Evolutionary conservation across 2,797 vertebrate genomes (phyloP).

Genomic region (Natrix natrix): DNA sequence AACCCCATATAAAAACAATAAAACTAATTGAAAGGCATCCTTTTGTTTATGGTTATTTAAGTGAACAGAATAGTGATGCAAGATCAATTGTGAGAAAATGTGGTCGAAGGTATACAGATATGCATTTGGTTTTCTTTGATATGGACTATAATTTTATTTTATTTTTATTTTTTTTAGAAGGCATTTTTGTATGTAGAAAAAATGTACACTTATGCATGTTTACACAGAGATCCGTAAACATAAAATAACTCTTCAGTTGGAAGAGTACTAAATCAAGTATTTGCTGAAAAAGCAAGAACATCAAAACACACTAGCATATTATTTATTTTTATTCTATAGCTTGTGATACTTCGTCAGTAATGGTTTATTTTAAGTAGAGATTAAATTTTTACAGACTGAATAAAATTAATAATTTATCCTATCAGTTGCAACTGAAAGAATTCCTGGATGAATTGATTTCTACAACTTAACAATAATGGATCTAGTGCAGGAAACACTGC

Average conservation of each 20-base stretch:
- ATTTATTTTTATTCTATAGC: constrained; percentile 11
- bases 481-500: neutral
- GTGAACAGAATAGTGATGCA: neutral
- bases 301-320: neutral
- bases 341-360: neutral
- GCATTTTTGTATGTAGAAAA: neutral
- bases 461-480: neutral
- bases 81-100: neutral
- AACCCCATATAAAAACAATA: too few species aligned
- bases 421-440: neutral
- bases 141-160: neutral
- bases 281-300: neutral
- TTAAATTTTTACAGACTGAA: neutral
- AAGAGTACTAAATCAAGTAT: neutral
- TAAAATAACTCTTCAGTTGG: neutral
- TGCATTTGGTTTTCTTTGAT: neutral
- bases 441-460: neutral
- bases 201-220: neutral
- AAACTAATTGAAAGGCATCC: neutral
- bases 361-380: neutral
- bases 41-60: neutral
- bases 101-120: neutral
- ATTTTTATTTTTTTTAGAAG: neutral
- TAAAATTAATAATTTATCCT: neutral
- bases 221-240: neutral